Conservation (phyloP, 2,113 vertebrate genomes). For the Paramormyrops kingsleyae region DNA sequence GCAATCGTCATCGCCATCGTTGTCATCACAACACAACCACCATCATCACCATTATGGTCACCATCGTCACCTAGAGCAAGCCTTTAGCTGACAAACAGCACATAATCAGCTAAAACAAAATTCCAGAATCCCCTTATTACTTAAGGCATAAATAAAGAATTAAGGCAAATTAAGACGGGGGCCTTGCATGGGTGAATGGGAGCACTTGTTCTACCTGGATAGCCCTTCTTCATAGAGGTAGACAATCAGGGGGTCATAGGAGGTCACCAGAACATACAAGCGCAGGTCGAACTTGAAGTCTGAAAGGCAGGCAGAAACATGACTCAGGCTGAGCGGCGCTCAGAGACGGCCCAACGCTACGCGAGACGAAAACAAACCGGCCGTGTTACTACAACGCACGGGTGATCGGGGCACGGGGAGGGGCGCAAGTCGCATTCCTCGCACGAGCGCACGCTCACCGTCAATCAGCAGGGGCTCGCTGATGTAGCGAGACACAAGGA, state of each 20-base stretch:
- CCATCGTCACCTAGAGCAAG: background rate
- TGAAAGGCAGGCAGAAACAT: conserved; percentile 46
- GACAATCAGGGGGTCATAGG: conserved; percentile 85
- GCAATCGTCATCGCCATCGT: background rate
- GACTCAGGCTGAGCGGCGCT: no score
- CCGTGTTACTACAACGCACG: background rate
- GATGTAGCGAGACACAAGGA: conserved; percentile 89
- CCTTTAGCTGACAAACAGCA: background rate
- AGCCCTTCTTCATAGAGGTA: conserved; percentile 96
- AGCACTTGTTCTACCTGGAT: conserved; percentile 68
- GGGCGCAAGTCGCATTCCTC: background rate
- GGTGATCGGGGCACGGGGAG: background rate
- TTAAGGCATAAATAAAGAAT: background rate
- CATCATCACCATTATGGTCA: background rate
- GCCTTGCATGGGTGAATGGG: background rate
- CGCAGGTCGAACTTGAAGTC: conserved; percentile 95
- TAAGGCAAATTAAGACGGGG: background rate
- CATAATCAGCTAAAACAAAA: background rate
- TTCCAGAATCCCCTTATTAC: background rate
- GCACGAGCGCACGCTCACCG: conserved; percentile 61
- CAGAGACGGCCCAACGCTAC: background rate
- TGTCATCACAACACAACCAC: background rate
- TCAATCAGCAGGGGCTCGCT: conserved; percentile 87
- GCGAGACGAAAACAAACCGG: background rate
- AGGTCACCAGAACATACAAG: conserved; percentile 91